phyloP scores from a whole-genome alignment of 2,888 invertebrate genomes.

The Andrena dorsata region DNA sequence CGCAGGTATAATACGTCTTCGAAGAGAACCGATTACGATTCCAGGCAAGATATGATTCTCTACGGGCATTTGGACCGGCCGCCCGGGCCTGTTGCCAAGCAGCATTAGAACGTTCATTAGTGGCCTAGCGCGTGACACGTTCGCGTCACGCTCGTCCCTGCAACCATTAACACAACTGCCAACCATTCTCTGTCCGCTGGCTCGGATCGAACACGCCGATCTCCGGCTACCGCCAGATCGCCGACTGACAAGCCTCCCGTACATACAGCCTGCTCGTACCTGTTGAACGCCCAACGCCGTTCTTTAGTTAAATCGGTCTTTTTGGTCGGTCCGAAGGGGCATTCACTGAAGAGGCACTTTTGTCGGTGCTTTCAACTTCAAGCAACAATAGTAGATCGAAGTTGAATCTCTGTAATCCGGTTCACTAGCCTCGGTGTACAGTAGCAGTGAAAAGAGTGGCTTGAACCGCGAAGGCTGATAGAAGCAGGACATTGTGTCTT shows the following conservation, averaged over 20 bases:
- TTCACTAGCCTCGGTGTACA: no score
- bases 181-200: conserved; percentile 14
- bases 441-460: no score
- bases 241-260: not conserved
- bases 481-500: no score
- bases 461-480: no score
- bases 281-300: not conserved
- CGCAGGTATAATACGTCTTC: conserved; percentile 87
- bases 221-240: not conserved
- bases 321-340: no score
- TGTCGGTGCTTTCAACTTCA: no score
- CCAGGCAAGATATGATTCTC: conserved; percentile 73
- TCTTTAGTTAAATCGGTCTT: no score
- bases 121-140: conserved; percentile 59
- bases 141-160: conserved; percentile 62
- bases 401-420: no score
- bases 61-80: conserved; percentile 57
- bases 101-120: conserved; percentile 70
- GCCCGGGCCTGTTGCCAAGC: conserved; percentile 64
- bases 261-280: not conserved
- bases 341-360: no score
- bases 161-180: conserved; percentile 59
- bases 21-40: conserved; percentile 72
- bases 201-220: conserved; percentile 6
- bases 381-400: no score